phyloP scores from a whole-genome alignment of 2,888 invertebrate species.

The Acanthosepion pharaonis region DNA sequence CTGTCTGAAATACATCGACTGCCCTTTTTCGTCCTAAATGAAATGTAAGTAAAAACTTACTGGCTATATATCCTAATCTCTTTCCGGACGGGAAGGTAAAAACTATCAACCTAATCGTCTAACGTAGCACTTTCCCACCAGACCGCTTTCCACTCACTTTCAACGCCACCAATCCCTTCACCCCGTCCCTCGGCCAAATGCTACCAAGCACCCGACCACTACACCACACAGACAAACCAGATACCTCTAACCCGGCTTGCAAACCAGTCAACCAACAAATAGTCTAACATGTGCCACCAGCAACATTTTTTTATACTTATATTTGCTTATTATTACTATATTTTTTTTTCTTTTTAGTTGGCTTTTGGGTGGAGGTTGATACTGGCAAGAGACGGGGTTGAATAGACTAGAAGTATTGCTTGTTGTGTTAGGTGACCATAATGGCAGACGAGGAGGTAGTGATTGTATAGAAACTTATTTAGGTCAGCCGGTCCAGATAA shows the following conservation, averaged over 20 bases:
- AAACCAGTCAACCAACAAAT: not conserved
- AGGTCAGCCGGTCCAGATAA: slow-evolving; percentile 33
- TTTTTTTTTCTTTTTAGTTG: not conserved
- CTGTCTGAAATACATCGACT: too few relatives aligned
- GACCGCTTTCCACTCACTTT: not conserved
- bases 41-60: not conserved
- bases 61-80: not conserved
- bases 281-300: not conserved
- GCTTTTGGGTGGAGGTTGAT: not conserved
- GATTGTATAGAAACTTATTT: not conserved
- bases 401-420: not conserved
- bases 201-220: not conserved
- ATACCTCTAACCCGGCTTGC: not conserved
- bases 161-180: too few relatives aligned
- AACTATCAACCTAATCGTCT: not conserved
- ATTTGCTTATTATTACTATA: not conserved
- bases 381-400: not conserved
- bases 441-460: not conserved
- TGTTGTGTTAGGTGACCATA: slow-evolving; percentile 33
- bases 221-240: not conserved
- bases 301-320: not conserved
- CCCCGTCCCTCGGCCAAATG: not conserved
- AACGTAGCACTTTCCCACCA: not conserved
- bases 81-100: not conserved
- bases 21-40: not conserved